phyloP scores from a whole-genome alignment of 2,888 invertebrate species.

The Mellilla xanthometata region DNA sequence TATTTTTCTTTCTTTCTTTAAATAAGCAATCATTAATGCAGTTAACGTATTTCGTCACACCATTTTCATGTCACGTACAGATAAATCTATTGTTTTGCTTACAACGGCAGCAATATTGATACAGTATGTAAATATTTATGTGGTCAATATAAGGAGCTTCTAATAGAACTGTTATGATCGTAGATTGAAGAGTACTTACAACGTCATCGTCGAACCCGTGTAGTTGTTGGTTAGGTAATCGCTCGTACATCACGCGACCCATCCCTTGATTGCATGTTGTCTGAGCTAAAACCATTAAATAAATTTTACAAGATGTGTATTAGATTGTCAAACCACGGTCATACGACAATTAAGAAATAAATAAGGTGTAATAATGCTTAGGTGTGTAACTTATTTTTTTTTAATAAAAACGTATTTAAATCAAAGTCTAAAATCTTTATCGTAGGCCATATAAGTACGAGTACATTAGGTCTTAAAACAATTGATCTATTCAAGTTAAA shows the following conservation, averaged over 20 bases:
- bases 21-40: constrained; percentile 6
- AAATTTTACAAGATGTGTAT: background rate
- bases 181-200: constrained; percentile 73
- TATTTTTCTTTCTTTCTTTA: too few relatives aligned
- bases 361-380: too few relatives aligned
- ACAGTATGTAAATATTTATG: constrained; percentile 14
- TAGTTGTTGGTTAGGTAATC: constrained; percentile 93
- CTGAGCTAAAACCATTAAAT: constrained; percentile 84
- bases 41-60: constrained; percentile 9
- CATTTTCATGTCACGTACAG: constrained; percentile 16
- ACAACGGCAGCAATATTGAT: constrained; percentile 9
- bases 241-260: constrained; percentile 93
- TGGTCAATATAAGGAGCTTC: constrained; percentile 1
- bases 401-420: too few relatives aligned
- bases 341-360: too few relatives aligned
- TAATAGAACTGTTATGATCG: constrained; percentile 21
- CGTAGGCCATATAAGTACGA: too few relatives aligned
- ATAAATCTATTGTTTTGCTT: background rate
- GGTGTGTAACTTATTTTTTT: too few relatives aligned
- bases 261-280: constrained; percentile 95
- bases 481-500: too few relatives aligned
- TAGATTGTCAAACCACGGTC: too few relatives aligned
- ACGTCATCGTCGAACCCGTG: constrained; percentile 95
- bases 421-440: too few relatives aligned
- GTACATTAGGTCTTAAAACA: too few relatives aligned